Evolutionary conservation across 30 jellyfish, hydroid and myxozoan genomes (phyloP), one percentile per base, ranked within the genome.

Genomic region (Mastigias papua): DNA sequence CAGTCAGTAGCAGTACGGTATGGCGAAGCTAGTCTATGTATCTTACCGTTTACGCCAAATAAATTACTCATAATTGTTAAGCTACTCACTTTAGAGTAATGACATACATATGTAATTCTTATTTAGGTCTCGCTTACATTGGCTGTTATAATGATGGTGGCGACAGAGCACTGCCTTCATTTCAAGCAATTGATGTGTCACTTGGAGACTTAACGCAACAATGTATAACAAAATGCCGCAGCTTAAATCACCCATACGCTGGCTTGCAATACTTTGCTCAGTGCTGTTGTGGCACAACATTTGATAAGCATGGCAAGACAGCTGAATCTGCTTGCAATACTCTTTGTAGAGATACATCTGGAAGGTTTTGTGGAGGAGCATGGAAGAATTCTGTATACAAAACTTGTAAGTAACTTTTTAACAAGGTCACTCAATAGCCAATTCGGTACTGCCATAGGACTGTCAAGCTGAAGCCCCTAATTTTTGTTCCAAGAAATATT

Each of bases 341-440:
- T 15, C 0, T 34, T 0, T 77, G 88, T 30, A 0, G 48, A 0
- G 88, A 77, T 28, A 9, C 25, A 27, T 10, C 88, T 29, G 69
- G 67, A 1, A 25, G 54, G 64, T 23, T 21, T 11, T 77, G 88
- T 19, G 88, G 88, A 27, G 88, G 78, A 26, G 48, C 30, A 16
- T 77, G 88, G 88, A 30, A 20, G 34, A 77, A 77, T 26, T 77
- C 88, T 33, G 76, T 77, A 2, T 77, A 77, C 88, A 77, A 37
- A 58, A 54, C 88, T 51, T 33, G 78, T 20, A 63, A 22, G 50
- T 22, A 33, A 65, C n/a, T n/a, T n/a, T n/a, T n/a, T n/a, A n/a
- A n/a, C n/a, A n/a, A n/a, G n/a, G n/a, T n/a, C n/a, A n/a, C n/a
- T n/a, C n/a, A n/a, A n/a, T n/a, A n/a, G n/a, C n/a, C n/a, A n/a